Evolutionary conservation across 2,113 vertebrate species (phyloP), one percentile per base, ranked within the genome.

Genomic region (Tautogolabrus adspersus): DNA sequence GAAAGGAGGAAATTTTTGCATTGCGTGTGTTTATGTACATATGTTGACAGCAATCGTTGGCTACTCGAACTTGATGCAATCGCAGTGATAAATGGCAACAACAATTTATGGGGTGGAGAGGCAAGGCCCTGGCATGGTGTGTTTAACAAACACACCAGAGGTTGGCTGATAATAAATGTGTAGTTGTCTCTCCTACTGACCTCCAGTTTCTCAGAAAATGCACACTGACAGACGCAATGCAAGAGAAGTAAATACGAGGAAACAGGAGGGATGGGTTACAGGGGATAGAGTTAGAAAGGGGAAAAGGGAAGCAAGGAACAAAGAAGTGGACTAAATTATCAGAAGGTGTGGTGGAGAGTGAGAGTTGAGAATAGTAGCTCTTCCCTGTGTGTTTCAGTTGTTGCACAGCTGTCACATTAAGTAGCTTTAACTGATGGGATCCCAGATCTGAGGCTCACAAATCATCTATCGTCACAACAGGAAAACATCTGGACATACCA

Each of bases 61-160:
- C 6, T 34, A 34, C 30, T 34, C 30, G 3, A 34, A 34, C 30
- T 4, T 34, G 0, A 34, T 34, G 30, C 30, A 34, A 34, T 34
- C 3, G 30, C 6, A 34, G 30, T 34, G 30, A 34, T 34, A 34
- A 34, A 34, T 34, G 30, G 6, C 30, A 34, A 34, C 30, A 34
- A 6, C 30, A 4, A 34, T 34, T 34, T 34, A 34, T 34, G 37
- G 37, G 64, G 1, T 40, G 52, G 11, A 3, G 40, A 11, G 63
- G 49, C 30, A 13, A 42, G 38, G 22, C 0, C 11, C 40, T 40
- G 8, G 58, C 62, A 47, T 40, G 21, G 21, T 93, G 89, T 95
- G 95, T 96, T 96, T 95, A 94, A 95, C 94, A 95, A 95, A 34
- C 30, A 34, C 30, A 92, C 93, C 94, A 93, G 4, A 93, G 94